Evolutionary conservation across 2,113 vertebrate species (phyloP), one percentile per base, ranked within the genome.

Genomic region (Xenopus laevis): DNA sequence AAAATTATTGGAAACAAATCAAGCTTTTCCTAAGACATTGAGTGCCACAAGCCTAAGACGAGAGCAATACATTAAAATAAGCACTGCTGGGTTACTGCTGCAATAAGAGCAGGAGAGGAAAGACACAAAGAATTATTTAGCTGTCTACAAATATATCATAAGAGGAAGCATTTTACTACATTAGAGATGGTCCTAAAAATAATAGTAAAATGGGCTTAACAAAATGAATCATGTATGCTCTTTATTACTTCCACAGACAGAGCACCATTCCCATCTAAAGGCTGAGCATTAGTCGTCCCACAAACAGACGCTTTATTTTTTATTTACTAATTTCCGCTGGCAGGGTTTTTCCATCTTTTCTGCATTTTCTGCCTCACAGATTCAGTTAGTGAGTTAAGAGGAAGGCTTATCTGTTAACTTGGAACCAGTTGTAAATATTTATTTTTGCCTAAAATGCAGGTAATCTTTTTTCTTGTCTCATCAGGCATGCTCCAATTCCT

Each of bases 151-250:
- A 67, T 67, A 52, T 67, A 67, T 18, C 50, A 67, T 67, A 50
- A 67, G 11, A 65, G 33, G 63, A 33, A 65, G 10, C 40, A 20
- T 16, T 23, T 67, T 52, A 52, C 46, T 50, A 67, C 46, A 67
- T 67, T 67, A 67, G 18, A 67, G 65, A 52, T 15, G 65, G 18
- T 67, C 46, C 21, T 67, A 67, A 52, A 67, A 18, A 18, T 67
- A 67, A 67, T 50, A 50, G 65, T 67, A 67, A 67, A 67, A 67
- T 27, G 65, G 18, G 12, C 13, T 67, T 67, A 67, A 15, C 65
- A 13, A 67, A 67, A 50, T 67, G 44, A 67, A 67, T 67, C 65
- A 50, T 50, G 46, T 18, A 8, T 44, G 11, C 44, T 45, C 7
- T 67, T 67, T 67, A 67, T 52, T 67, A 67, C 46, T 45, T 47